Base-by-base conservation (phyloP, 2,113 vertebrate species). In the Oplegnathus fasciatus region DNA sequence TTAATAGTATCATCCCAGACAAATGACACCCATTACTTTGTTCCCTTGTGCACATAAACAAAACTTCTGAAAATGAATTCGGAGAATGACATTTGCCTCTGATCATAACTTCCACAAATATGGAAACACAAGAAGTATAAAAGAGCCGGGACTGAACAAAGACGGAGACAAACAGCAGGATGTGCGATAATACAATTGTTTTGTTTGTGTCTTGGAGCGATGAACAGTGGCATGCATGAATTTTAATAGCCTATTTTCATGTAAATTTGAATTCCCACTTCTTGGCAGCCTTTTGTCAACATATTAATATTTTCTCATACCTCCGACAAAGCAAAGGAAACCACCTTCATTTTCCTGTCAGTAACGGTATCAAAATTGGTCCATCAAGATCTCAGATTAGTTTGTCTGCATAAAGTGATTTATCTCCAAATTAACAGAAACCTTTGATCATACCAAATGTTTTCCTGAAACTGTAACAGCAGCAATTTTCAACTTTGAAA, bases 191-290 rank as follows among this genome's bases (percentile, higher is more conserved):
- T 78, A 78, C 90, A 75, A 76, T 91, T 89, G 87, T 91, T 90
- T 91, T 93, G 82, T 93, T 91, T 89, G 84, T 86, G 88, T 91
- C 89, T 90, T 82, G 69, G 76, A 91, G 90, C 89, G 17, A 84
- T 84, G 76, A 91, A 78, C 87, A 71, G 74, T 30, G 30, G 62
- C 85, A 72, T 22, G 71, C 85, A 75, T 91, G 90, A 84, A 93
- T 93, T 91, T 94, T 87, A 94, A 94, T 91, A 80, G 82, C 83
- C 74, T 77, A 90, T 94, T 93, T 92, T 93, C 88, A 93, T 93
- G 92, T 86, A 90, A 93, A 94, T 93, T 78, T 82, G 71, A 78
- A 87, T 89, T 90, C 81, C 68, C 77, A 74, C 83, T 85, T 87
- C 88, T 82, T 77, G 88, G 88, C 89, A 82, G 74, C 82, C 75